A percentile compares a stretch with the other conserved stretches of the same genome.
Evolutionary conservation across 2,888 invertebrate genomes (phyloP).

Genomic region (Nephrotoma appendiculata): DNA sequence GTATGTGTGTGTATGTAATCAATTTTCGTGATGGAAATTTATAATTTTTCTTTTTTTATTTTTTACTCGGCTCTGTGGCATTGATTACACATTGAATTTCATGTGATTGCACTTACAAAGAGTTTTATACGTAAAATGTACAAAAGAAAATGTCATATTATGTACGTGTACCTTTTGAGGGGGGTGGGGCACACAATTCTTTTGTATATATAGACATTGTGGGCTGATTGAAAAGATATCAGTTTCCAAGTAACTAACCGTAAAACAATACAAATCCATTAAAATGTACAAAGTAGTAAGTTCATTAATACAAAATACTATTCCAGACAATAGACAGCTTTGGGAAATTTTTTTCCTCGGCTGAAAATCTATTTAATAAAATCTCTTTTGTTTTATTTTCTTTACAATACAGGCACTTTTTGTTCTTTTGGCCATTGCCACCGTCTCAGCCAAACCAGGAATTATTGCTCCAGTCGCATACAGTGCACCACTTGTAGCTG

Average conservation of each 20-base stretch:
- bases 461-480: constrained; percentile 29
- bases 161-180: not conserved
- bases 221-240: not conserved
- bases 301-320: not conserved
- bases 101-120: not conserved
- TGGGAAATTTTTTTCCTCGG: not conserved
- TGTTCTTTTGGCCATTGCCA: constrained; percentile 19
- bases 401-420: not conserved
- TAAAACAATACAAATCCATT: not conserved
- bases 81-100: not conserved
- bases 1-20: not conserved
- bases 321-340: not conserved
- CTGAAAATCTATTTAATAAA: not conserved
- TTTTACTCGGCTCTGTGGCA: not conserved
- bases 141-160: not conserved
- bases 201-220: not conserved
- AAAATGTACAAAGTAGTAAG: not conserved
- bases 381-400: constrained; percentile 12
- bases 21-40: not conserved
- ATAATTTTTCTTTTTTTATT: not conserved
- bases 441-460: constrained; percentile 10
- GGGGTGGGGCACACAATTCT: not conserved
- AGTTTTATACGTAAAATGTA: not conserved
- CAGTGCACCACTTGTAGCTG: constrained; percentile 30
- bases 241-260: not conserved